Evolutionary conservation across 2,888 invertebrate species (phyloP).

Genomic region (Orchesellides sinensis): DNA sequence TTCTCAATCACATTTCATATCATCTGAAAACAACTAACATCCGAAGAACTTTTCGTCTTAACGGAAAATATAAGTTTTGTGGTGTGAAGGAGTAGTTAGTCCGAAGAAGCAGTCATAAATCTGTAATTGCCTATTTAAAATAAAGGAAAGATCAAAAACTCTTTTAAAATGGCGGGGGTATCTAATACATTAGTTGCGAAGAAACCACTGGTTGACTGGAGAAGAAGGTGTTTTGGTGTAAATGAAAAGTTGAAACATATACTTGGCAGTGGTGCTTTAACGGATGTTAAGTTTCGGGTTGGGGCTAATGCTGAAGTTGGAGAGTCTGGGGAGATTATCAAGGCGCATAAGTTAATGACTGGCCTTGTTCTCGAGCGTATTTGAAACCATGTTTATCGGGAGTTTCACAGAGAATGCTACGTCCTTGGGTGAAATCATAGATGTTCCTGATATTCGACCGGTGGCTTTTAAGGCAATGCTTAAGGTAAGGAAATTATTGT

Average conservation of each 20-base stretch:
- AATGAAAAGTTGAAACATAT: conserved; percentile 63
- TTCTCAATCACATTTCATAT: no score
- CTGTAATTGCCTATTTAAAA: no score
- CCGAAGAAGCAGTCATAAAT: no score
- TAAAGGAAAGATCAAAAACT: no score
- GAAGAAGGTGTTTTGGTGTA: conserved; percentile 50
- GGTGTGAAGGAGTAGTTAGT: no score
- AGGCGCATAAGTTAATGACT: conserved; percentile 68
- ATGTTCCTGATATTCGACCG: conserved; percentile 64
- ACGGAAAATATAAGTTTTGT: no score
- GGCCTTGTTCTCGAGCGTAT: conserved; percentile 67
- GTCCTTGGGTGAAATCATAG: conserved; percentile 55
- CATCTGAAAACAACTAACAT: no score
- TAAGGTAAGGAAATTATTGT: conserved; percentile 45
- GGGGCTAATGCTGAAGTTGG: conserved; percentile 28
- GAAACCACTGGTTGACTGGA: conserved; percentile 49
- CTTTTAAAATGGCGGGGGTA: conserved; percentile 47
- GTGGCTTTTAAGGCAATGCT: conserved; percentile 64
- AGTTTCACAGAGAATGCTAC: conserved; percentile 34
- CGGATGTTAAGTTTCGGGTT: conserved; percentile 65
- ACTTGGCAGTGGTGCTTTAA: conserved; percentile 58
- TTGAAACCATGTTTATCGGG: conserved; percentile 70
- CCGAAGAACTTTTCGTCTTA: no score
- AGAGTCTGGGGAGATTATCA: conserved; percentile 41
- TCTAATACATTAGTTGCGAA: not conserved